These are phyloP conservation scores for Clarias platycephalus DNA, from an alignment of 2,797 vertebrate genomes.

Conservation along the genomic window DNA sequence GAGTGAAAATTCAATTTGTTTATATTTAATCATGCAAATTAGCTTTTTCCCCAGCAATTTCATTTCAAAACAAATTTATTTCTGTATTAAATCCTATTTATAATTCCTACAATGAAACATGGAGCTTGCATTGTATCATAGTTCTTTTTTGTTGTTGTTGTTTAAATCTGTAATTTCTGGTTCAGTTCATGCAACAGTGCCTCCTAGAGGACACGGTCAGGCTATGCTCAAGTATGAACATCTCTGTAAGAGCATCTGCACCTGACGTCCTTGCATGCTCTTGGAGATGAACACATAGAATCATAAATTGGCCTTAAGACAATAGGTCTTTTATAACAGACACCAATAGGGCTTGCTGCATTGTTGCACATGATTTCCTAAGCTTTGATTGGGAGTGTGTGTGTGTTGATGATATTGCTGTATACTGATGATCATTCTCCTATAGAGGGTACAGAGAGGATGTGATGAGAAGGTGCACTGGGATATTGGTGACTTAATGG, in stretches of 20 bases:
- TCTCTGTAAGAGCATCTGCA: background rate
- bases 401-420: background rate
- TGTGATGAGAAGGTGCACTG: constrained; percentile 6
- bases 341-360: background rate
- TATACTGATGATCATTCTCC: constrained; percentile 1
- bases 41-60: background rate
- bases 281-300: background rate
- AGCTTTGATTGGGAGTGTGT: background rate
- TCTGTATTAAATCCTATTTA: background rate
- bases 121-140: background rate
- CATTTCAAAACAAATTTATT: background rate
- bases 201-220: background rate
- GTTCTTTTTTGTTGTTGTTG: background rate
- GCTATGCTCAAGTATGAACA: background rate
- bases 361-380: background rate
- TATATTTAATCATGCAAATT: background rate
- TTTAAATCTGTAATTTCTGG: background rate
- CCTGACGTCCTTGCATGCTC: background rate
- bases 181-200: background rate
- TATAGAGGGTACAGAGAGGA: background rate
- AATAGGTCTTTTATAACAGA: background rate
- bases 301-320: background rate
- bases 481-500: constrained; percentile 17
- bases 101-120: background rate
- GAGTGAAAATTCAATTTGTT: background rate